Conservation (phyloP, 2,888 invertebrate species). For the Agrochola litura region DNA sequence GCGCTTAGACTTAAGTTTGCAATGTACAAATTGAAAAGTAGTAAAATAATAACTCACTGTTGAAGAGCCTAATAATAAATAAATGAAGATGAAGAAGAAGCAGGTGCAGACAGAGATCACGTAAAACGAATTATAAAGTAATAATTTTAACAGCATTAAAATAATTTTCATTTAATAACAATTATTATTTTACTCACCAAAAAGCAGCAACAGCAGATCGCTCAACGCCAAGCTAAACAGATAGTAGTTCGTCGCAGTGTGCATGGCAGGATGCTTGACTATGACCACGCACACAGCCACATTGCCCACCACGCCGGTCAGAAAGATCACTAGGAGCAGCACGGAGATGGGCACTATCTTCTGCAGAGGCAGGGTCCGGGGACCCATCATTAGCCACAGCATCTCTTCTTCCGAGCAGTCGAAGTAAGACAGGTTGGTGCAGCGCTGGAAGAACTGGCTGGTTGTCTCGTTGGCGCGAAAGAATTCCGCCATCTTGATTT, state of each 20-base stretch:
- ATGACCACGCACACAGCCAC: slow-evolving; percentile 96
- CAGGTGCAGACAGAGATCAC: background rate
- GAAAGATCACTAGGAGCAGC: slow-evolving; percentile 94
- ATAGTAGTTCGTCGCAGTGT: slow-evolving; percentile 98
- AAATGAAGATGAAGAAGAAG: background rate
- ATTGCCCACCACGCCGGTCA: slow-evolving; percentile 96
- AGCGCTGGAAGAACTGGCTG: slow-evolving; percentile 78
- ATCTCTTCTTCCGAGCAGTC: slow-evolving; percentile 92
- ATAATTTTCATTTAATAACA: background rate
- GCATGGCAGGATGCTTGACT: slow-evolving; percentile 94
- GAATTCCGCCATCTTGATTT: slow-evolving; percentile 68
- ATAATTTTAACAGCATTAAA: background rate
- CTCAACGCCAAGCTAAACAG: slow-evolving; percentile 97
- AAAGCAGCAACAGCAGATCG: slow-evolving; percentile 94
- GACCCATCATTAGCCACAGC: slow-evolving; percentile 91
- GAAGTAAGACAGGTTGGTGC: slow-evolving; percentile 85
- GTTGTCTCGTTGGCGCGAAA: slow-evolving; percentile 79
- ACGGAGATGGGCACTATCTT: slow-evolving; percentile 92
- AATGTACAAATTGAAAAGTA: no score
- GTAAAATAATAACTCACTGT: no score
- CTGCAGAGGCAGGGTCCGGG: slow-evolving; percentile 90
- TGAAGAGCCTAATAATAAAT: no score
- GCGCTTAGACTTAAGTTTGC: no score
- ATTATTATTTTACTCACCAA: slow-evolving; percentile 90
- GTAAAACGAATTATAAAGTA: background rate